Conservation (phyloP, 2,797 vertebrate genomes). For the Xenopus petersii region DNA sequence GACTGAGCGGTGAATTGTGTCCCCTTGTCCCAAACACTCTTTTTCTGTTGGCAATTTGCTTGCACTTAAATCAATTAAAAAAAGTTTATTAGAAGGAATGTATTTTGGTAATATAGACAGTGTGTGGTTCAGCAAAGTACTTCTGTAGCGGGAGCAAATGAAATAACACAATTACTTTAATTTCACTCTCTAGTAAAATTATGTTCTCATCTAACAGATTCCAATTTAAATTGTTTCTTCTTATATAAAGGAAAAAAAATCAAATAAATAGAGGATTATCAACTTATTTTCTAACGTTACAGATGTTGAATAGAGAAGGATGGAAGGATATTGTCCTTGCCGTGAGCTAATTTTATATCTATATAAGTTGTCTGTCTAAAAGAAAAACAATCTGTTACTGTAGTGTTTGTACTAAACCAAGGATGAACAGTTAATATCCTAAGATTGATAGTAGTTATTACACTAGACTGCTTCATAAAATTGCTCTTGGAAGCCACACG, state of each 20-base stretch:
- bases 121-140: neutral
- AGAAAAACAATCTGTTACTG: constrained; percentile 33
- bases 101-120: neutral
- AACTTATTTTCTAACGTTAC: constrained; percentile 40
- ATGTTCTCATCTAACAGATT: constrained; percentile 23
- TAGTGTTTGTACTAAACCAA: constrained; percentile 30
- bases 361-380: constrained; percentile 38
- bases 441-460: constrained; percentile 38
- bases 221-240: neutral
- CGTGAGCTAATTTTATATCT: constrained; percentile 41
- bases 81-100: no score
- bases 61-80: no score
- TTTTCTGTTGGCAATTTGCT: no score
- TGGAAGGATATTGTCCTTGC: constrained; percentile 12
- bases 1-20: no score
- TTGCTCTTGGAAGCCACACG: constrained; percentile 33
- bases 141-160: neutral
- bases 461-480: constrained; percentile 16
- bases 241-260: constrained; percentile 5
- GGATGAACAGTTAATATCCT: constrained; percentile 23
- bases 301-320: constrained; percentile 27
- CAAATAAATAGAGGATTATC: constrained; percentile 46
- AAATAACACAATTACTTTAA: neutral
- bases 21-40: no score
- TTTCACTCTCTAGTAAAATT: constrained; percentile 3